Base-by-base conservation (phyloP, 2,113 vertebrate genomes). In the Tragelaphus strepsiceros region DNA sequence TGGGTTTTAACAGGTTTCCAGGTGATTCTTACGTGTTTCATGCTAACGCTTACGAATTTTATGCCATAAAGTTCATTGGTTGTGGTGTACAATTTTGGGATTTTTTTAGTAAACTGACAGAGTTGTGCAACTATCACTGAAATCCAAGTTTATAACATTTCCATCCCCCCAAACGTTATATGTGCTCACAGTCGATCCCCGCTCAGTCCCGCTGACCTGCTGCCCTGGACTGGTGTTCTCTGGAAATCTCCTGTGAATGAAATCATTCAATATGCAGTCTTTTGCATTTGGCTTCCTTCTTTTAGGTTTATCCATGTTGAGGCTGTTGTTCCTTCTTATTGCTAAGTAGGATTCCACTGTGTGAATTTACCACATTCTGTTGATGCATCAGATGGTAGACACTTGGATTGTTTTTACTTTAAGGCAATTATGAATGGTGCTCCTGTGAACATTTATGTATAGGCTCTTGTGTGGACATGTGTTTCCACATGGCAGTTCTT, bases 101-200 rank as follows among this genome's bases (percentile, higher is more conserved):
- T 62, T 93, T 97, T 91, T 91, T 88, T 64, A 51, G 13, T 78
- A 94, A 74, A 58, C 53, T 58, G 62, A 56, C 17, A 86, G 82
- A 87, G 26, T 92, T 81, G 28, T 74, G 21, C 8, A 91, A 13
- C 26, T 32, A 16, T 95, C 21, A 61, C 58, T 74, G 32, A 95
- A 96, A 95, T 85, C 49, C 67, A 81, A 8, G 89, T 85, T 85
- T 90, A 2, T 67, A 90, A 62, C 6, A 88, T n/a, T 95, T 95
- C 39, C 51, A 5, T 30, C 26, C 64, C 19, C n/a, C 13, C 28
- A 4, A 15, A 9, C 19, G 35, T 59, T 30, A 2, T 54, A 2
- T 71, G 62, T 92, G 2, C 93, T 51, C 91, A 26, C 12, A 62
- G 9, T 90, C 35, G 4, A 1, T 67, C 32, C 24, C 51, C 94